Evolutionary conservation across 1,140 invertebrate species (phyloP), one percentile per base, ranked within the genome.

Genomic region (Caenorhabditis tropicalis): DNA sequence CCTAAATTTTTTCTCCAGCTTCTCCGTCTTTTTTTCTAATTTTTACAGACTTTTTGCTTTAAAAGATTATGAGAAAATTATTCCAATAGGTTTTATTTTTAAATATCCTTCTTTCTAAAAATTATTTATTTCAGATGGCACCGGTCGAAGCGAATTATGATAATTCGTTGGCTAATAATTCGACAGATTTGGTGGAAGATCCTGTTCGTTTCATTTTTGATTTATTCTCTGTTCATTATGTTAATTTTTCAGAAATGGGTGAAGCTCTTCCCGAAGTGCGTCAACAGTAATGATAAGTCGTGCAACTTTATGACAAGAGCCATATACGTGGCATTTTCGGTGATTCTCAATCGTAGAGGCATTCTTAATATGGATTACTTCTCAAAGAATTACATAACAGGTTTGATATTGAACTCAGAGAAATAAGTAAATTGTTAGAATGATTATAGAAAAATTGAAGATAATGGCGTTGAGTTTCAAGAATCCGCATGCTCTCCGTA

Each of bases 301-400:
- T 74, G 36, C 0, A 74, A 74, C 3, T 74, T 74, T 29, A 74
- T 74, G 21, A 74, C 65, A 1, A 74, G 65, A 74, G 65, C 65
- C 3, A 21, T 74, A 12, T 74, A 12, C 15, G 65, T 74, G 7
- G 65, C 7, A 36, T 74, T 74, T 43, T 74, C 65, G 3, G 36
- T n/a, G 16, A 43, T 74, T 43, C 29, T 74, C 2, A 39, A 29
- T 3, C 16, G n/a, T 2, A 33, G 65, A 24, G 15, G 15, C 4
- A 24, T 74, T 24, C 36, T 74, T 12, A 2, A 2, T 1, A 3
- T 5, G 10, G 65, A 74, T 4, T 74, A 27, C 24, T 74, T 74
- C 21, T 21, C 65, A n/a, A 74, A 74, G 15, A 74, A 74, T 46
- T 10, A 74, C 10, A 74, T 74, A n/a, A 74, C 65, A 24, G 65